Conservation (phyloP, 2,888 invertebrate species). For the Meiosimyza decipiens region DNA sequence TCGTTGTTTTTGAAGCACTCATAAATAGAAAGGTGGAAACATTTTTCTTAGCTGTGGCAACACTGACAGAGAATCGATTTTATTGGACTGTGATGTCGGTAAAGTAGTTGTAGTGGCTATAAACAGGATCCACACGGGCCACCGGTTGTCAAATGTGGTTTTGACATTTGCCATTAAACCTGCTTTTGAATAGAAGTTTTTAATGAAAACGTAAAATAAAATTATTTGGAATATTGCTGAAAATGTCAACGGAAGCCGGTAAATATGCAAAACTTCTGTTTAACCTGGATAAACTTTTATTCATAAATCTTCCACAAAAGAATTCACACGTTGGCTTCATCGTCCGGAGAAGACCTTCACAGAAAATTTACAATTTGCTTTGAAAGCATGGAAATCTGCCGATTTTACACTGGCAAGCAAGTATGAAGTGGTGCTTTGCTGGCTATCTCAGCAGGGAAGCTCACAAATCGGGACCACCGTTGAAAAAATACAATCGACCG, state of each 20-base stretch:
- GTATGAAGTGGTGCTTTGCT: conserved; percentile 59
- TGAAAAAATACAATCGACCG: conserved; percentile 44
- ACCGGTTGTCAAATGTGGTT: too few species aligned
- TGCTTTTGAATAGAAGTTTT: not conserved
- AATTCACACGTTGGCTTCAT: conserved; percentile 59
- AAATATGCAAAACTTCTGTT: conserved; percentile 3
- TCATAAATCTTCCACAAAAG: conserved; percentile 44
- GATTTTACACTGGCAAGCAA: conserved; percentile 60
- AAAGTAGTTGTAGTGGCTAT: too few species aligned
- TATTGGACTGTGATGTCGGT: too few species aligned
- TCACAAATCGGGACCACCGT: conserved; percentile 37
- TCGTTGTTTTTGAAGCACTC: too few species aligned
- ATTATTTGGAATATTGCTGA: not conserved
- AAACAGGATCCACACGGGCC: too few species aligned
- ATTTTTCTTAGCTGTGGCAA: too few species aligned
- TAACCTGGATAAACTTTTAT: not conserved
- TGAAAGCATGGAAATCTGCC: conserved; percentile 63
- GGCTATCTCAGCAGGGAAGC: conserved; percentile 51
- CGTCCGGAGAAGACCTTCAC: conserved; percentile 54
- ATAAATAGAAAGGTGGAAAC: too few species aligned
- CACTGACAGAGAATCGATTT: too few species aligned
- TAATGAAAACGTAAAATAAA: conserved; percentile 19
- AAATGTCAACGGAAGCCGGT: conserved; percentile 49
- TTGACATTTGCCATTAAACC: too few species aligned
- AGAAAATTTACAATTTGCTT: conserved; percentile 59